Base-by-base conservation (phyloP, 1,140 invertebrate genomes). In the Zophobas atratus region DNA sequence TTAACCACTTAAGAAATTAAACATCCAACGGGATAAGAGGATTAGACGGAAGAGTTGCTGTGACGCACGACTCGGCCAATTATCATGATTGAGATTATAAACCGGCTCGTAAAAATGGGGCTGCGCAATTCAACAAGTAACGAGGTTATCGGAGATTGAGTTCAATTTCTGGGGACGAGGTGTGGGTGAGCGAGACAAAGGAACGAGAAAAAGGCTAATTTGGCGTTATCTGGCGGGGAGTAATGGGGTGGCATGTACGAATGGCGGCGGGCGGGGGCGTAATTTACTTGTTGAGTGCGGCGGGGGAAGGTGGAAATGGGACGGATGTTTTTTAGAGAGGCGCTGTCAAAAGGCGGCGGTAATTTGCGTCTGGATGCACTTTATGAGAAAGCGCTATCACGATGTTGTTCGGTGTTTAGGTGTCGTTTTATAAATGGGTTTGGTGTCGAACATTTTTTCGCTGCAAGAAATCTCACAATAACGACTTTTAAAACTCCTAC, bases 1-100 rank as follows among this genome's bases (percentile, higher is more conserved):
- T 70, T 70, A 41, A n/a, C 63, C 63, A 43, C 43, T 70, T 41
- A 70, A 70, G 63, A 41, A 70, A 41, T 70, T 70, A 70, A 70
- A 70, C 57, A 60, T 60, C 34, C 34, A 20, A 1, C 34, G 2
- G 20, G 53, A 36, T 46, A 60, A 60, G 32, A 34, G 6, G 6
- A 38, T 38, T 6, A 38, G 34, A 38, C 4, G 2, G 51, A 4
- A 3, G 20, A 55, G 34, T 55, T 55, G 2, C 0, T 20, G 20
- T 20, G 20, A 20, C 20, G 20, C 20, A 20, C 43, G 3, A 4
- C 43, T 46, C 43, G 49, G 49, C 49, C 49, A 20, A 51, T 51
- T 46, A 46, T 46, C 20, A 20, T 20, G 20, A 20, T 46, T 46
- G 6, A 8, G 43, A 46, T 46, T 46, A 46, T 46, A 46, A 46